A percentile compares a stretch with the other conserved stretches of the same genome.
These are phyloP conservation scores for Panopea generosa DNA, from an alignment of 2,888 invertebrate species.

Conservation along the genomic window DNA sequence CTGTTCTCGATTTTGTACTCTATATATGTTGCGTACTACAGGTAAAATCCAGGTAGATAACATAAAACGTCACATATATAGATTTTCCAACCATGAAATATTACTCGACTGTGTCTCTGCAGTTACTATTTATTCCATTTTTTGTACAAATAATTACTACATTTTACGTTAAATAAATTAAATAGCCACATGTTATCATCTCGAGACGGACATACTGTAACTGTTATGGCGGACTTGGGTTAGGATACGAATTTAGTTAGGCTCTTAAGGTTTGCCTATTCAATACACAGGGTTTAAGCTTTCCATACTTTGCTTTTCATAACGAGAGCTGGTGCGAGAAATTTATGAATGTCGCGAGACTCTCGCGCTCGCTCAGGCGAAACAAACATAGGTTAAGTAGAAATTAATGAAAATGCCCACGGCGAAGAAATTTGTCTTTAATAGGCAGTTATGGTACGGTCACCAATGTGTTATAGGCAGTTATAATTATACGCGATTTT, in stretches of 20 bases:
- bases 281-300: constrained; percentile 24
- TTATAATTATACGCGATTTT: too few species aligned
- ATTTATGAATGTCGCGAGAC: constrained; percentile 50
- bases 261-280: constrained; percentile 22
- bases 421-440: constrained; percentile 13
- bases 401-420: constrained; percentile 44
- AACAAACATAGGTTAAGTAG: constrained; percentile 25
- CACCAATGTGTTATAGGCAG: too few species aligned
- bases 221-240: background rate
- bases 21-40: too few species aligned
- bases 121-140: background rate
- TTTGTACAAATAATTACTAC: too few species aligned
- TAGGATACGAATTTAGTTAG: background rate
- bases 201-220: background rate
- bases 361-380: constrained; percentile 28
- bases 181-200: background rate
- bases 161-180: background rate
- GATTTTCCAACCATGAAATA: too few species aligned
- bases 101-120: too few species aligned
- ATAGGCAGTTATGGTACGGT: too few species aligned
- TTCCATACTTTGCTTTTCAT: constrained; percentile 29
- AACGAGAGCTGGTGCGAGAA: constrained; percentile 34
- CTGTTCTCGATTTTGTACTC: too few species aligned
- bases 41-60: too few species aligned
- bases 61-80: too few species aligned